phyloP scores from a whole-genome alignment of 2,113 vertebrate species.

The Bufo bufo region DNA sequence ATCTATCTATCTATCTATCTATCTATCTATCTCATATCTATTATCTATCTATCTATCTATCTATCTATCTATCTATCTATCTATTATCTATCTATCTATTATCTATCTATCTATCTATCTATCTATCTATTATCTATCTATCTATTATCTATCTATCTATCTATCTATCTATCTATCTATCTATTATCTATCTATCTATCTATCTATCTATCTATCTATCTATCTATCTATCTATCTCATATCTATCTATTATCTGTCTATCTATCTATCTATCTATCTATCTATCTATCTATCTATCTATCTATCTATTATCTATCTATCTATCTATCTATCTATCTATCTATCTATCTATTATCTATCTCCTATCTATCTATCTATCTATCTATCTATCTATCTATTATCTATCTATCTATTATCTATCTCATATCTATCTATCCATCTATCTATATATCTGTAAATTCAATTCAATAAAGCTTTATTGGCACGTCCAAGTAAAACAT shows the following conservation, averaged over 20 bases:
- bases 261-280: constrained; percentile 1
- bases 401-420: background rate
- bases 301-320: constrained; percentile 6
- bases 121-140: background rate
- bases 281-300: constrained; percentile 10
- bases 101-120: constrained; percentile 10
- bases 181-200: constrained; percentile 10
- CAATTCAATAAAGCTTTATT: too few species aligned
- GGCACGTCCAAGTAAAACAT: too few species aligned
- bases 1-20: constrained; percentile 2
- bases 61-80: background rate
- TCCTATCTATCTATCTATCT: background rate
- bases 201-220: constrained; percentile 3
- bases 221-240: background rate
- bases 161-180: constrained; percentile 1
- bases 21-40: too few species aligned
- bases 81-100: constrained; percentile 4
- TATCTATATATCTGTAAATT: too few species aligned
- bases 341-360: background rate
- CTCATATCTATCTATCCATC: too few species aligned
- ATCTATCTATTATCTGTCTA: too few species aligned
- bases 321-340: background rate
- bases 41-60: too few species aligned
- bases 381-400: constrained; percentile 6
- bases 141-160: too few species aligned